A percentile compares a stretch with the other conserved stretches of the same genome.
phyloP scores from a whole-genome alignment of 2,888 invertebrate species.

The Erpobdella octoculata region DNA sequence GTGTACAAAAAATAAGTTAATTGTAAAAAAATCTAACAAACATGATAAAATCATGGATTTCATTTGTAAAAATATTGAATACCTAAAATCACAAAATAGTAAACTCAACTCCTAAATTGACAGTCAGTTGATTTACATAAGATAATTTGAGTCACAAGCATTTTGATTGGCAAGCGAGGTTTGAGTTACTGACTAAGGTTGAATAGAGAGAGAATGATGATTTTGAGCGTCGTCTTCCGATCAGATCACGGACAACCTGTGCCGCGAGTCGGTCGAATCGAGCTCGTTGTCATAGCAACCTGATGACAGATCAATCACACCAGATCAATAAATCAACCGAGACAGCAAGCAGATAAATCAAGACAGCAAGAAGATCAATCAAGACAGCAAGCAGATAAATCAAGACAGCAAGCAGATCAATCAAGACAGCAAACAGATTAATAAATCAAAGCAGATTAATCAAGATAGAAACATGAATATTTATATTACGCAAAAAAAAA shows the following conservation, averaged over 20 bases:
- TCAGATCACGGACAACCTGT: not conserved
- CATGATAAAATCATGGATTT: not conserved
- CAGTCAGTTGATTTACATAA: too few relatives aligned
- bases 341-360: not conserved
- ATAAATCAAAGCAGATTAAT: not conserved
- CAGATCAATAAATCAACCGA: too few relatives aligned
- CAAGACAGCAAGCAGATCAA: not conserved
- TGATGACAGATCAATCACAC: not conserved
- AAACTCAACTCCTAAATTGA: not conserved
- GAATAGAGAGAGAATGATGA: not conserved
- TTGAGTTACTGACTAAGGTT: too few relatives aligned
- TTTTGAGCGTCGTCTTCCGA: not conserved
- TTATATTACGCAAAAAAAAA: too few relatives aligned
- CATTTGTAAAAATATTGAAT: not conserved
- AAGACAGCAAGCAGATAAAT: not conserved
- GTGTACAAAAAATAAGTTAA: too few relatives aligned
- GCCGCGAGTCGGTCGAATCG: not conserved
- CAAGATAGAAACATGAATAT: too few relatives aligned
- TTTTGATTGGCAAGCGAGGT: too few relatives aligned
- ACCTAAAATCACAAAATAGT: not conserved
- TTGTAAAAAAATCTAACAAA: too few relatives aligned
- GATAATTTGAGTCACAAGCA: too few relatives aligned
- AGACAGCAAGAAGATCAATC: too few relatives aligned
- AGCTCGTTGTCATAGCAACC: constrained; percentile 5
- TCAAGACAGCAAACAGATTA: not conserved